Conservation (phyloP, 2,113 vertebrate species). For the Natator depressus region DNA sequence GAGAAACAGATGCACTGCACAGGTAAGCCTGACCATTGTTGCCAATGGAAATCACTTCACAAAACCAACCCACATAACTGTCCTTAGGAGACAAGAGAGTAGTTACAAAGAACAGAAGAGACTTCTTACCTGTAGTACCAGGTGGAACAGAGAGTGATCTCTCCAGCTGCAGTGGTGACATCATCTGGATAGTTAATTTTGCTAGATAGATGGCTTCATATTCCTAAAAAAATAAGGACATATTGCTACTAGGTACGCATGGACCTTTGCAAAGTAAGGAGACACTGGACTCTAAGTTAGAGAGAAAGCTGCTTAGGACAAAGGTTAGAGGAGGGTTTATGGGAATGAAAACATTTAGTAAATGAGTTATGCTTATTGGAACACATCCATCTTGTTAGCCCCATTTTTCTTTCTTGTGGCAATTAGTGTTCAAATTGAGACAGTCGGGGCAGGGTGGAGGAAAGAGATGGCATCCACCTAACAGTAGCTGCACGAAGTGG, state of each 20-base stretch:
- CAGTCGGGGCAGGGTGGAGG: not conserved
- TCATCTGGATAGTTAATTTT: constrained; percentile 98
- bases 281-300: not conserved
- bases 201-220: constrained; percentile 99
- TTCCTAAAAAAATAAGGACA: constrained; percentile 80
- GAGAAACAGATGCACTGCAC: not conserved
- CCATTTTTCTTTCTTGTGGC: not conserved
- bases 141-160: constrained; percentile 91
- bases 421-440: not conserved
- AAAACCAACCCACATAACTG: not conserved
- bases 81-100: fast-evolving
- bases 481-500: not conserved
- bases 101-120: not conserved
- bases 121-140: constrained; percentile 87
- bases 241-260: not conserved
- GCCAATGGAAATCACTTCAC: not conserved
- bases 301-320: not conserved
- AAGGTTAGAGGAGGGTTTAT: fast-evolving
- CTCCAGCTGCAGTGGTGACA: constrained; percentile 95
- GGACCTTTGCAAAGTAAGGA: not conserved
- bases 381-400: fast-evolving
- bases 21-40: not conserved
- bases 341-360: not conserved
- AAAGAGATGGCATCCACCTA: not conserved
- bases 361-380: not conserved